Percentiles rank a stretch among this genome's conserved stretches.
phyloP scores from a whole-genome alignment of 2,113 vertebrate genomes.

The Taxidea taxus region DNA sequence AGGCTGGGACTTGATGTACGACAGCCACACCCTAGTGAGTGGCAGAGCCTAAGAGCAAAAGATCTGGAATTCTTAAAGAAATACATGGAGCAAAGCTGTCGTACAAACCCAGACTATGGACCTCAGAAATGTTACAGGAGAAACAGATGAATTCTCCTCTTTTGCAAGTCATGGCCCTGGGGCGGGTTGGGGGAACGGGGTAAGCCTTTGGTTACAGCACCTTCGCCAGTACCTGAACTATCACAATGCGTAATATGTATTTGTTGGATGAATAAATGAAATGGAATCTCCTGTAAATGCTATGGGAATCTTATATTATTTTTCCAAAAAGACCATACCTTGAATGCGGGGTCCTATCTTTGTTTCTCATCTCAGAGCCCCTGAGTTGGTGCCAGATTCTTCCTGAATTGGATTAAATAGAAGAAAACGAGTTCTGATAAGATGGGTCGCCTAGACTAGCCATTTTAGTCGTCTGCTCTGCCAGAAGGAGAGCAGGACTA shows the following conservation, averaged over 20 bases:
- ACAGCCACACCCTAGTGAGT: background rate
- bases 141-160: background rate
- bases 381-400: background rate
- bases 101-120: background rate
- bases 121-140: background rate
- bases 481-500: background rate
- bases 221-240: background rate
- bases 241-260: background rate
- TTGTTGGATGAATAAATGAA: background rate
- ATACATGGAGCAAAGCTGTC: background rate
- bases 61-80: background rate
- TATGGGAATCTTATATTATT: conserved; percentile 13
- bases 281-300: background rate
- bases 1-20: background rate
- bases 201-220: background rate
- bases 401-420: conserved; percentile 30
- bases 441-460: background rate
- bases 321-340: background rate
- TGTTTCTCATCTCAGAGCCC: background rate
- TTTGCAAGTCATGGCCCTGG: background rate
- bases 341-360: background rate
- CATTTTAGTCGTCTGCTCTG: background rate
- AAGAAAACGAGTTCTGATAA: conserved; percentile 37
- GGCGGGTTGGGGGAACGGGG: too few species aligned
- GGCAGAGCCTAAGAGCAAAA: background rate